Conservation (phyloP, 2,797 vertebrate species). For the Merluccius polli region DNA sequence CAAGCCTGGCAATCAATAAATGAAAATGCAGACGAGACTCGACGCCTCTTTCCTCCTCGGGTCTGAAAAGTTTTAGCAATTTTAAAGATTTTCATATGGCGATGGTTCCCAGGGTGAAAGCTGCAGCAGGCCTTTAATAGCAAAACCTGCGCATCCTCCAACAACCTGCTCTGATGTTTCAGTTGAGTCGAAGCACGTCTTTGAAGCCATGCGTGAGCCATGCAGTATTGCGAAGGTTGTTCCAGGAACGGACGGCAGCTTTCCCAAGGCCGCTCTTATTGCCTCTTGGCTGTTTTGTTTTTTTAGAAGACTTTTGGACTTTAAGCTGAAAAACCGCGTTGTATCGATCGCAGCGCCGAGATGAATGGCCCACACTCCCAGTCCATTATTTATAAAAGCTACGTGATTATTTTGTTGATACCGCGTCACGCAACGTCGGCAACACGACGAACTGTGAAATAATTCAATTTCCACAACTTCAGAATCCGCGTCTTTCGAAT, state of each 20-base stretch:
- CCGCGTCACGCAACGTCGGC: neutral
- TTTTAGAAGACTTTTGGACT: conserved; percentile 13
- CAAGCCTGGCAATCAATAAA: too few species aligned
- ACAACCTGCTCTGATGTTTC: conserved; percentile 28
- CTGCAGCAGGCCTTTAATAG: neutral
- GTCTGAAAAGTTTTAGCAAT: too few species aligned
- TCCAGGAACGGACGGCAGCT: conserved; percentile 8
- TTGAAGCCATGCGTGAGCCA: conserved; percentile 17
- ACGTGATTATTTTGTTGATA: neutral
- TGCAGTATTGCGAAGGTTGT: conserved; percentile 23
- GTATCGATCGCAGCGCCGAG: conserved; percentile 8
- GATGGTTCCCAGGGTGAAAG: too few species aligned
- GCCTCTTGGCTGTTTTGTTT: too few species aligned
- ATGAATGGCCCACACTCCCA: neutral
- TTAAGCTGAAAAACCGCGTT: neutral
- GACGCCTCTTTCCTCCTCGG: too few species aligned
- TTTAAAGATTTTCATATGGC: too few species aligned
- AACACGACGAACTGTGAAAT: neutral
- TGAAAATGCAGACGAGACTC: too few species aligned
- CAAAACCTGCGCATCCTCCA: neutral
- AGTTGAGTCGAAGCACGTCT: conserved; percentile 29
- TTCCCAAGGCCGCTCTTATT: neutral
- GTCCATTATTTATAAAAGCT: neutral
- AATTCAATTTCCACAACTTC: neutral
- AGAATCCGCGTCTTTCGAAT: neutral